Evolutionary conservation across 2,888 invertebrate species (phyloP), one percentile per base, ranked within the genome.

Genomic region (Lithodes maja): DNA sequence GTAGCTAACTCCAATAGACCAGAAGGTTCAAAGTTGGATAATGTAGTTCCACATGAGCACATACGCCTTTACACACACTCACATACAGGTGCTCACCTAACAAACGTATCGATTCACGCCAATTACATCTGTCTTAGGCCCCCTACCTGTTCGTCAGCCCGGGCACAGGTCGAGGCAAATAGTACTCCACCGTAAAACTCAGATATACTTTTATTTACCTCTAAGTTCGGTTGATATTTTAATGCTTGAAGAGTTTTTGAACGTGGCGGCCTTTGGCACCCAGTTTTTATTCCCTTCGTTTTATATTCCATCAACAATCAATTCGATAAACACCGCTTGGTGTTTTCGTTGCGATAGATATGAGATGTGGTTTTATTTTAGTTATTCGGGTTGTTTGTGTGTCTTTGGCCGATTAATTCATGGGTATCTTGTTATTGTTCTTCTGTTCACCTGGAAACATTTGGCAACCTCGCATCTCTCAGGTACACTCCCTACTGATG

Each of bases 401-500:
- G 15, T 61, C 15, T 61, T 61, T 12, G 9, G 68, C 2, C 2
- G 68, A 12, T 61, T 12, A 15, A 61, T 15, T 1, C 15, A 9
- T 61, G 7, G 68, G 68, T 61, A 61, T 61, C 61, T 5, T 2
- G 1, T 61, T 71, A n/a, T 71, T n/a, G 12, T 71, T 71, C 3
- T n/a, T 17, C 17, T 12, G 3, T 17, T 71, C 71, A 71, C 71
- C 71, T 71, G 71, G 71, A n/a, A n/a, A 71, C 71, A 71, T 71
- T 71, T 71, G 71, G 71, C 71, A 71, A 71, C 71, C 17, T 1
- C 1, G 71, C 71, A 71, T 71, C 71, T 71, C 71, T 71, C 71
- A 71, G 71, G 71, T 71, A 71, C 71, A 71, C 71, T 71, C 71
- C 71, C 71, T 71, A 71, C 71, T 71, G 71, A 71, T 71, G 71